These are phyloP conservation scores for Threskiornis aethiopicus DNA, from an alignment of 2,797 vertebrate species.

Conservation along the genomic window DNA sequence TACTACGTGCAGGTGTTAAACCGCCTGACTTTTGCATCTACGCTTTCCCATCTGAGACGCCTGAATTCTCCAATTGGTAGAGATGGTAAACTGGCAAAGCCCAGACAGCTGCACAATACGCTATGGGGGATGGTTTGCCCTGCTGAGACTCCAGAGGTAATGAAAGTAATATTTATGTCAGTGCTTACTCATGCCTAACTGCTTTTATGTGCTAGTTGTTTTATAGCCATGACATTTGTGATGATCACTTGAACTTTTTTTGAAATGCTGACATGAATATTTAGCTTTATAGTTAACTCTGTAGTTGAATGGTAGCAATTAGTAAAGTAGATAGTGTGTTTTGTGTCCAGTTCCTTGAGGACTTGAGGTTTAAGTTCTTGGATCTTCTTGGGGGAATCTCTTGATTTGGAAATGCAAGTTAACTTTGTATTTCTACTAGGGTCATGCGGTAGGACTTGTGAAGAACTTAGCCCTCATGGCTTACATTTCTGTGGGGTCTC, in stretches of 20 bases:
- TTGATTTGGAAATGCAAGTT: not conserved
- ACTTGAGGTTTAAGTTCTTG: not conserved
- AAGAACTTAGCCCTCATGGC: slow-evolving; percentile 98
- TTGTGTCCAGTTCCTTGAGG: not conserved
- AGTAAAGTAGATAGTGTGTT: not conserved
- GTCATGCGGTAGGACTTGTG: slow-evolving; percentile 97
- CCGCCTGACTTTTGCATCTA: slow-evolving; percentile 95
- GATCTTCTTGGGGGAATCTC: not conserved
- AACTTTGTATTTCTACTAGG: slow-evolving; percentile 74
- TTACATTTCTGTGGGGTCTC: slow-evolving; percentile 98
- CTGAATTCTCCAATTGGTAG: slow-evolving; percentile 96
- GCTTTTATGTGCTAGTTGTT: accelerated
- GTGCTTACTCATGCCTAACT: not conserved
- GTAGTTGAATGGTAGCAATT: not conserved
- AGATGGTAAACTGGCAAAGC: slow-evolving; percentile 96
- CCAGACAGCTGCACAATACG: slow-evolving; percentile 95
- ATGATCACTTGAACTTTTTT: not conserved
- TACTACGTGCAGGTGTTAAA: slow-evolving; percentile 86
- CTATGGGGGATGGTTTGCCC: slow-evolving; percentile 99
- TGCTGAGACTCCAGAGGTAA: slow-evolving; percentile 97
- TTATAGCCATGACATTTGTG: not conserved
- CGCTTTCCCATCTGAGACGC: slow-evolving; percentile 92
- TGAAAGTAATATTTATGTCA: not conserved
- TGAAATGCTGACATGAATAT: not conserved
- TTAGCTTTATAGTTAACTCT: not conserved